Evolutionary conservation across 2,113 vertebrate genomes (phyloP), one percentile per base, ranked within the genome.

Genomic region (Lepidothrix coronata): DNA sequence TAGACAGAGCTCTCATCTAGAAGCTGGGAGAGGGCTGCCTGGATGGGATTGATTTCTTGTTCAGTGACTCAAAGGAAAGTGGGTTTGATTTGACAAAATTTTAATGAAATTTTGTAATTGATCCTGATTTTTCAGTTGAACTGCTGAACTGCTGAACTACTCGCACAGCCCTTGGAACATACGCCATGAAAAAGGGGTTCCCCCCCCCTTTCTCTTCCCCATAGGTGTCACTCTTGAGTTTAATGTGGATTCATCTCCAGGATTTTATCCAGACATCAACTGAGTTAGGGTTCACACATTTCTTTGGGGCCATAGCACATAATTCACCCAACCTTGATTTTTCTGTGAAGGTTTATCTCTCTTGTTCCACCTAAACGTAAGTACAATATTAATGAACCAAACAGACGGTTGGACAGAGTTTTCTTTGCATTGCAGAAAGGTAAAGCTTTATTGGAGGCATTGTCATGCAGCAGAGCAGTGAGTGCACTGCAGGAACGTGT

Each of bases 181-280:
- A 5, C 0, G 0, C 49, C 37, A 0, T 35, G 72, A 20, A 31
- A 66, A 88, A 52, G 23, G 30, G 5, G 3, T 67, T 85, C n/a
- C 2, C 30, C n/a, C 5, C 12, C 43, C 67, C 39, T 24, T 61
- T 49, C 30, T 79, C 23, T 66, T 52, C 43, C 92, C 95, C 35
- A 1, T 74, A 95, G 95, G 88, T 92, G 95, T 96, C 96, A 90
- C 92, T 82, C 68, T 80, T 55, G 93, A 94, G 95, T 94, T 94
- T 75, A 37, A 6, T 7, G 31, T 39, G 61, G 51, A 22, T 66
- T 74, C 28, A 8, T 33, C 72, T 52, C 52, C 33, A n/a, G 2
- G 18, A 31, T 65, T 74, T 82, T 14, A 58, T n/a, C 74, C 81
- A 30, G n/a, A 11, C 33, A 28, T 61, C 33, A 2, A 4, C 72